These are phyloP conservation scores for Marasmarcha lunaedactyla DNA, from an alignment of 2,888 invertebrate species.

Conservation along the genomic window DNA sequence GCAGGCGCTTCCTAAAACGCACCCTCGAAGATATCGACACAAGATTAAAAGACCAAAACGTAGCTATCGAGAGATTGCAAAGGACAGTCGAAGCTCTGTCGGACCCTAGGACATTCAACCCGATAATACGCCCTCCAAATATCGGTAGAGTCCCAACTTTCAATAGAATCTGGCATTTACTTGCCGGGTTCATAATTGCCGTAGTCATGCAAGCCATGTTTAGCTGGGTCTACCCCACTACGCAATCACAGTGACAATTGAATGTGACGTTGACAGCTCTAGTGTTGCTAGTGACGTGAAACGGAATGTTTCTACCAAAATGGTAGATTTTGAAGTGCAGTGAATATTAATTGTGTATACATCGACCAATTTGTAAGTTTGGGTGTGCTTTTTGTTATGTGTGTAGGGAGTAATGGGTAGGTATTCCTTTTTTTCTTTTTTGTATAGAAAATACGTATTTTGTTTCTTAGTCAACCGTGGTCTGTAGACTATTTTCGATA, in stretches of 20 bases:
- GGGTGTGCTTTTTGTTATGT: too few species aligned
- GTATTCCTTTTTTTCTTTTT: too few species aligned
- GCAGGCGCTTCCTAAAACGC: conserved; percentile 55
- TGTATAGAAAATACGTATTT: too few species aligned
- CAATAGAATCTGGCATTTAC: conserved; percentile 44
- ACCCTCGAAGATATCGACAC: conserved; percentile 57
- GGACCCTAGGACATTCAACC: conserved; percentile 24
- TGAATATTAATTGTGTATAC: too few species aligned
- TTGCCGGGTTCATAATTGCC: conserved; percentile 47
- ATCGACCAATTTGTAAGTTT: not conserved
- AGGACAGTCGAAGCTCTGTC: conserved; percentile 32
- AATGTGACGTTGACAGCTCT: conserved; percentile 9
- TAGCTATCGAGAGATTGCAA: conserved; percentile 47
- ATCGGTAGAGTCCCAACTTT: conserved; percentile 25
- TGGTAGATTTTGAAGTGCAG: too few species aligned
- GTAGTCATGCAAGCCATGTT: conserved; percentile 46
- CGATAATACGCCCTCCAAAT: conserved; percentile 23
- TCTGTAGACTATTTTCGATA: too few species aligned
- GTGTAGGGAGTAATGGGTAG: too few species aligned
- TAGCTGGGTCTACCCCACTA: conserved; percentile 42
- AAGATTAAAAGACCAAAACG: conserved; percentile 59
- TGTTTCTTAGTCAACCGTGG: too few species aligned
- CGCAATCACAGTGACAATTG: conserved; percentile 32
- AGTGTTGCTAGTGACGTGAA: too few species aligned
- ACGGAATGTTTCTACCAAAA: not conserved